Conservation (phyloP, 2,888 invertebrate species). For the Chaetogeoica ovagalla region DNA sequence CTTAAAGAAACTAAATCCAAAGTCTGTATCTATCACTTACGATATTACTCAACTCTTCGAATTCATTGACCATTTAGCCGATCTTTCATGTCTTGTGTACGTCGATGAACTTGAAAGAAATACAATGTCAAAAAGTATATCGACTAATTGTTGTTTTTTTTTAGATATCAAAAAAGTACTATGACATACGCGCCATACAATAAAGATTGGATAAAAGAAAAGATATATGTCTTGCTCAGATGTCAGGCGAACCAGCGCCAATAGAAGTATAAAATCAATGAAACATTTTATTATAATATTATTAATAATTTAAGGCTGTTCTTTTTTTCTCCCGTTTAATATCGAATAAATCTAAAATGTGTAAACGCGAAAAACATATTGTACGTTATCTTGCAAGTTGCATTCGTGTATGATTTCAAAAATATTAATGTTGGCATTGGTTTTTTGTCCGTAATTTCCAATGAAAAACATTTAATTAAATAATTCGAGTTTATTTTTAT, state of each 20-base stretch:
- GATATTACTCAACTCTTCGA: conserved; percentile 98
- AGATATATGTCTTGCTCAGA: conserved; percentile 87
- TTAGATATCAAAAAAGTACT: conserved; percentile 81
- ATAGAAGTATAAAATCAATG: conserved; percentile 20
- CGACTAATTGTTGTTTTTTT: background rate
- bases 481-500: conserved; percentile 11
- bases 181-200: conserved; percentile 98
- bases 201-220: conserved; percentile 99
- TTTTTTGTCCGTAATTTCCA: background rate
- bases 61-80: conserved; percentile 93
- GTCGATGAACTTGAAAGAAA: conserved; percentile 55
- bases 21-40: conserved; percentile 95
- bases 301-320: conserved; percentile 31
- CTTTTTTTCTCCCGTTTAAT: conserved; percentile 14
- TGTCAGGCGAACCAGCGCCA: conserved; percentile 70
- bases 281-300: conserved; percentile 19
- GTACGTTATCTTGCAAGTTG: background rate
- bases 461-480: background rate
- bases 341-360: conserved; percentile 22
- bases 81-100: conserved; percentile 92
- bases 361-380: background rate
- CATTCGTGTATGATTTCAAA: conserved; percentile 9
- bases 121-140: background rate
- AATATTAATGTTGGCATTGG: background rate
- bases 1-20: conserved; percentile 90